Conservation (phyloP, 2,888 invertebrate genomes). For the Cerastoderma edule region DNA sequence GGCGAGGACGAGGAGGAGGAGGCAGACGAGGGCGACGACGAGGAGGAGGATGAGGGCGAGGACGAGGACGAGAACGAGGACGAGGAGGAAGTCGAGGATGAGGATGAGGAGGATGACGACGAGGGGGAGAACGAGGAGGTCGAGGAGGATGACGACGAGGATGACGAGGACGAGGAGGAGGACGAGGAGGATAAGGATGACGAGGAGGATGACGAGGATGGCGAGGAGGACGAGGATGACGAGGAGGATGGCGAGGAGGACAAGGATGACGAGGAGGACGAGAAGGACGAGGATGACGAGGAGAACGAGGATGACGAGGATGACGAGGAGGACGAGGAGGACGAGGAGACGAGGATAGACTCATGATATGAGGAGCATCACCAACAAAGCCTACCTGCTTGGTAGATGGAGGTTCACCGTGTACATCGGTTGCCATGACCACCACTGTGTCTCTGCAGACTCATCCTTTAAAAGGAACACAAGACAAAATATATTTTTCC, state of each 20-base stretch:
- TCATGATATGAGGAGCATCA: too few relatives aligned
- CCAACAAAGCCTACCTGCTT: conserved; percentile 46
- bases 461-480: conserved; percentile 46
- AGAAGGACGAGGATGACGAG: too few relatives aligned
- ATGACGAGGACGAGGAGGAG: neutral
- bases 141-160: neutral
- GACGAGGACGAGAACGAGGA: neutral
- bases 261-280: too few relatives aligned
- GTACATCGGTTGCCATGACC: conserved; percentile 58
- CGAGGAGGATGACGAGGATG: neutral
- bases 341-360: neutral
- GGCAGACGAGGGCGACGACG: conserved; percentile 7
- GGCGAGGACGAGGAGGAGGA: too few relatives aligned
- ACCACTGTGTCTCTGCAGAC: conserved; percentile 40
- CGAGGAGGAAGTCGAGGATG: too few relatives aligned
- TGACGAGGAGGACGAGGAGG: neutral
- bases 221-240: neutral
- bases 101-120: neutral
- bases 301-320: neutral
- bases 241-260: too few relatives aligned
- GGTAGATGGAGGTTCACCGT: conserved; percentile 52
- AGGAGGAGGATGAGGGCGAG: conserved; percentile 3
- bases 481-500: too few relatives aligned
- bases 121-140: neutral
- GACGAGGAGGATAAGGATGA: too few relatives aligned